Conservation (phyloP, 2,797 vertebrate genomes). For the Gambusia yucatana region DNA sequence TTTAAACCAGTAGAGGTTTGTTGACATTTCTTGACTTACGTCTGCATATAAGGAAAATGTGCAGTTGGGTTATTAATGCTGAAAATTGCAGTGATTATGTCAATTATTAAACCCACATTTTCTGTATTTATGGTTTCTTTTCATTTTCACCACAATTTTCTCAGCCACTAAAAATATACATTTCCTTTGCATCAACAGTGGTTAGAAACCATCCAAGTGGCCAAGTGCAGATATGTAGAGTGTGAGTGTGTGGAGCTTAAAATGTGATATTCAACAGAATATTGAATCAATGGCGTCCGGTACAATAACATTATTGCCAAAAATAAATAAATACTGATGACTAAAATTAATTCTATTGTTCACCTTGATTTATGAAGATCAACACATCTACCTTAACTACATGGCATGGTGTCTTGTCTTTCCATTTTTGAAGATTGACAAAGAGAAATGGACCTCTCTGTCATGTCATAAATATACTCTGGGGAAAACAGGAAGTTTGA, state of each 20-base stretch:
- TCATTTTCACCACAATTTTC: not conserved
- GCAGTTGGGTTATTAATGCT: not conserved
- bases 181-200: not conserved
- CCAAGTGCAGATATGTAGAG: not conserved
- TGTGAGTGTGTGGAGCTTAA: not conserved
- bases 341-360: not conserved
- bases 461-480: not conserved
- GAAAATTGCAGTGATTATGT: not conserved
- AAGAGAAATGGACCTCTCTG: not conserved
- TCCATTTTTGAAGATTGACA: not conserved
- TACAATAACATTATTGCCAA: not conserved
- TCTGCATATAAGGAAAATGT: not conserved
- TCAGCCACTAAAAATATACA: not conserved
- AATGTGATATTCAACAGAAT: not conserved
- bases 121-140: not conserved
- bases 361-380: not conserved
- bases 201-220: not conserved
- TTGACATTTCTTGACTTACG: not conserved
- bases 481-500: not conserved
- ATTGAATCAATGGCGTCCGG: not conserved
- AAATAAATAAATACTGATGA: not conserved
- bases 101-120: not conserved
- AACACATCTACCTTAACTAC: not conserved
- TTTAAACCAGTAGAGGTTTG: not conserved
- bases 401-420: not conserved